Evolutionary conservation across 2,113 vertebrate genomes (phyloP).

Genomic region (Brevimyrus niger): DNA sequence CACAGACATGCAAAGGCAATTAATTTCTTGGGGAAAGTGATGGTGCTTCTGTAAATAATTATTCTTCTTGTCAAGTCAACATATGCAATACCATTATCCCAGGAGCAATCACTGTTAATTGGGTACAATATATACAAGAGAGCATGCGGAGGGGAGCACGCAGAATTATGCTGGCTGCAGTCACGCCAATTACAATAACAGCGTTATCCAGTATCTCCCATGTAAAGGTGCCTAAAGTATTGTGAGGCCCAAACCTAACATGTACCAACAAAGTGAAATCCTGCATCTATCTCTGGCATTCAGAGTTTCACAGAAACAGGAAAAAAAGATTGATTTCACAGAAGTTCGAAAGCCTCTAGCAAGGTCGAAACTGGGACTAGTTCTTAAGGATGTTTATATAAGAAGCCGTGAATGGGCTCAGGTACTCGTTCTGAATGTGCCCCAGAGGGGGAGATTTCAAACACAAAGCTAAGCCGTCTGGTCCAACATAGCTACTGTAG

Average conservation of each 20-base stretch:
- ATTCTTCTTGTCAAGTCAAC: conserved; percentile 5
- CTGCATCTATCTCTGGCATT: not conserved
- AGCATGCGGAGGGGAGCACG: not conserved
- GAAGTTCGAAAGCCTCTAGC: not conserved
- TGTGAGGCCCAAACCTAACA: not conserved
- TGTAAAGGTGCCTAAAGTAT: not conserved
- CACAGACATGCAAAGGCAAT: not conserved
- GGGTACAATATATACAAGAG: not conserved
- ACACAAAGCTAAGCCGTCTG: not conserved
- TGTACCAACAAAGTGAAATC: not conserved
- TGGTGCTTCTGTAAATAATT: conserved; percentile 1
- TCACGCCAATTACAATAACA: not conserved
- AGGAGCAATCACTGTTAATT: not conserved
- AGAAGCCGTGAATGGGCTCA: not conserved
- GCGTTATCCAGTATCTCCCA: not conserved
- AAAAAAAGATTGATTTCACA: not conserved
- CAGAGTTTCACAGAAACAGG: not conserved
- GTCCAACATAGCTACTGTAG: not conserved
- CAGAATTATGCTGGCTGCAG: not conserved
- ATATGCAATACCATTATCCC: not conserved
- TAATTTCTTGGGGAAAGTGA: not conserved
- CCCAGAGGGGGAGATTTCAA: not conserved
- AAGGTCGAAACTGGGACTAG: not conserved
- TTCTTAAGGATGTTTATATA: not conserved
- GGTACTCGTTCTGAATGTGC: not conserved